A percentile compares a stretch with the other conserved stretches of the same genome.
phyloP scores from a whole-genome alignment of 2,113 vertebrate species.

The Eubucco bourcierii region DNA sequence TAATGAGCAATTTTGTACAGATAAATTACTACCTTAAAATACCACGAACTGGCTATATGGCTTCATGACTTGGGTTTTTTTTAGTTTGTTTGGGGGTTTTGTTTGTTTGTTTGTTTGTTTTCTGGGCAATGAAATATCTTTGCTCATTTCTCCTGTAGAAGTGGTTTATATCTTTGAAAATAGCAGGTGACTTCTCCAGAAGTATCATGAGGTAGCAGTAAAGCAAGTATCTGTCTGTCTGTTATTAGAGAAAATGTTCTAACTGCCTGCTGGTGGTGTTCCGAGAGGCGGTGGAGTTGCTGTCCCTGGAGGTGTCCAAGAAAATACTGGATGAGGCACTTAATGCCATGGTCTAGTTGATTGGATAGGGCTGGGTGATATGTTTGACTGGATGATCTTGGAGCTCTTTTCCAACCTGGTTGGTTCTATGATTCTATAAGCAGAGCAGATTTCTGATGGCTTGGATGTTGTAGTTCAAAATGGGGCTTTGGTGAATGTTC shows the following conservation, averaged over 20 bases:
- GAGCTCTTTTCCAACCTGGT: too few relatives aligned
- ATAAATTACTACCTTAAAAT: neutral
- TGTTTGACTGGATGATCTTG: too few relatives aligned
- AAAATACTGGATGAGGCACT: too few relatives aligned
- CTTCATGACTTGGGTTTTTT: neutral
- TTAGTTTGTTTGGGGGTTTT: too few relatives aligned
- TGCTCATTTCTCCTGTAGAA: neutral
- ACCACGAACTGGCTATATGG: neutral
- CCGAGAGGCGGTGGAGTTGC: too few relatives aligned
- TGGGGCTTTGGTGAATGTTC: neutral
- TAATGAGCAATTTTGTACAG: neutral
- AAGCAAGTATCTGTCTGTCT: neutral
- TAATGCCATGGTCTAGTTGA: too few relatives aligned
- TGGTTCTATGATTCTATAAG: neutral
- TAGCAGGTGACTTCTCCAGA: neutral
- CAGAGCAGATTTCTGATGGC: neutral
- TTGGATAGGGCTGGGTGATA: too few relatives aligned
- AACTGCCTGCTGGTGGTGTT: neutral
- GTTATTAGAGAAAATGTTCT: neutral
- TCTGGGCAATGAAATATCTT: neutral
- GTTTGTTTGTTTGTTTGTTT: neutral
- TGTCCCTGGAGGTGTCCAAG: too few relatives aligned
- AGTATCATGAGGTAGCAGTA: neutral
- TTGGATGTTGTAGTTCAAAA: neutral
- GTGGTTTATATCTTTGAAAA: neutral